These are phyloP conservation scores for Decapterus maruadsi DNA, from an alignment of 2,797 vertebrate species.

Conservation along the genomic window DNA sequence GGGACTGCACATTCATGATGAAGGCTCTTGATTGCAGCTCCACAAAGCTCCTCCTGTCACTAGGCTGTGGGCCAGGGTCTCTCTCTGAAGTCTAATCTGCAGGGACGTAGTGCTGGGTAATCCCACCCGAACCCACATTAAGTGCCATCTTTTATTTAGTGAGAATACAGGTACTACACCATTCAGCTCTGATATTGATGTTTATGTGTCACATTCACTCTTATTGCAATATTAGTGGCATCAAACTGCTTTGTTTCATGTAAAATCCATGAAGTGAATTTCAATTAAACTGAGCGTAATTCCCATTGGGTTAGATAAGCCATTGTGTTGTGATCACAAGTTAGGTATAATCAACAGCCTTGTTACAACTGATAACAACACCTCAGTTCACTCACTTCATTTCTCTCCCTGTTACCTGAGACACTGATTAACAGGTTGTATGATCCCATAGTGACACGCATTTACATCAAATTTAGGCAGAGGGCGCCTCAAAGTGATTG, in stretches of 20 bases:
- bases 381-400: background rate
- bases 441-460: background rate
- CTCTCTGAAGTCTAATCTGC: conserved; percentile 76
- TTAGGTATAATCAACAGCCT: background rate
- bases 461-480: too few species aligned
- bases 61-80: conserved; percentile 62
- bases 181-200: conserved; percentile 25
- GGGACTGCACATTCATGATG: conserved; percentile 74
- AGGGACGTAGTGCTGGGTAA: conserved; percentile 62
- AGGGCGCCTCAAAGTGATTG: too few species aligned
- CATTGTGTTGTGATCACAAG: conserved; percentile 5
- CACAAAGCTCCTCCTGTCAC: conserved; percentile 77
- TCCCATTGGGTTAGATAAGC: background rate
- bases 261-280: background rate
- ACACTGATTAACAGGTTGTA: conserved; percentile 5
- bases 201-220: conserved; percentile 7
- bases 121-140: conserved; percentile 59
- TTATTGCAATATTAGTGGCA: background rate
- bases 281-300: background rate
- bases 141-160: conserved; percentile 57
- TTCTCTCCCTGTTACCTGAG: conserved; percentile 6
- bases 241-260: background rate
- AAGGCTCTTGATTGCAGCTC: conserved; percentile 75
- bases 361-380: conserved; percentile 2
- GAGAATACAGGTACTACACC: conserved; percentile 37